Conservation (phyloP, 2,888 invertebrate genomes). For the Lypha dubia region DNA sequence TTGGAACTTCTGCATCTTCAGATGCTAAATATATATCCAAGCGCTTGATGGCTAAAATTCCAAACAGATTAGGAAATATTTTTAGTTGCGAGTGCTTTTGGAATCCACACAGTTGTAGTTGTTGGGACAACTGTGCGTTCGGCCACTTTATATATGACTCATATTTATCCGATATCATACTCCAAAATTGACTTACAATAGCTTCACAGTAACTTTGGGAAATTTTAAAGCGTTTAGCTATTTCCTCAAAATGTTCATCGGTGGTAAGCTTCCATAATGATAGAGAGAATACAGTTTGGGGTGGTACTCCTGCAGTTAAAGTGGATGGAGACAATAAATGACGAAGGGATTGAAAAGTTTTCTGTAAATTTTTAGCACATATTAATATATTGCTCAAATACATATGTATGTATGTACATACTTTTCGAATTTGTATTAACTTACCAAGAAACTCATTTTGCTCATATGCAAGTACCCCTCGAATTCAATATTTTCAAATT, state of each 20-base stretch:
- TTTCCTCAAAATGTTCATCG: conserved; percentile 82
- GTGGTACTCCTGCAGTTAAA: conserved; percentile 73
- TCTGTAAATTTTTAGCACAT: conserved; percentile 40
- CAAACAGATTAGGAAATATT: conserved; percentile 78
- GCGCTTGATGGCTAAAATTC: conserved; percentile 79
- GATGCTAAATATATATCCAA: conserved; percentile 81
- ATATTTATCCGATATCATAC: conserved; percentile 80
- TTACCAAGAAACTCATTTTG: conserved; percentile 80
- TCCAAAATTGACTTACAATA: conserved; percentile 81
- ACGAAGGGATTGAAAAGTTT: conserved; percentile 71
- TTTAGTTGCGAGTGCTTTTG: conserved; percentile 73
- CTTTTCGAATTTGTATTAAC: conserved; percentile 17
- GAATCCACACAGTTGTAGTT: conserved; percentile 76
- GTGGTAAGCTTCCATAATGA: conserved; percentile 82
- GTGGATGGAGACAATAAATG: conserved; percentile 59
- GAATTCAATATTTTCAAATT: conserved; percentile 77
- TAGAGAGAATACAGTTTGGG: conserved; percentile 79
- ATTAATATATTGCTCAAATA: not conserved
- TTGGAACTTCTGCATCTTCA: conserved; percentile 80
- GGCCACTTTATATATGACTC: conserved; percentile 82
- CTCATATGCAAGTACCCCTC: conserved; percentile 80
- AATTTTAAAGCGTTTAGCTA: conserved; percentile 80
- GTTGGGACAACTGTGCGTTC: conserved; percentile 77
- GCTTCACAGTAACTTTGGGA: conserved; percentile 78
- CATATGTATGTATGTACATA: not conserved